Evolutionary conservation across 2,113 vertebrate genomes (phyloP), one percentile per base, ranked within the genome.

Genomic region (Pitta sordida): DNA sequence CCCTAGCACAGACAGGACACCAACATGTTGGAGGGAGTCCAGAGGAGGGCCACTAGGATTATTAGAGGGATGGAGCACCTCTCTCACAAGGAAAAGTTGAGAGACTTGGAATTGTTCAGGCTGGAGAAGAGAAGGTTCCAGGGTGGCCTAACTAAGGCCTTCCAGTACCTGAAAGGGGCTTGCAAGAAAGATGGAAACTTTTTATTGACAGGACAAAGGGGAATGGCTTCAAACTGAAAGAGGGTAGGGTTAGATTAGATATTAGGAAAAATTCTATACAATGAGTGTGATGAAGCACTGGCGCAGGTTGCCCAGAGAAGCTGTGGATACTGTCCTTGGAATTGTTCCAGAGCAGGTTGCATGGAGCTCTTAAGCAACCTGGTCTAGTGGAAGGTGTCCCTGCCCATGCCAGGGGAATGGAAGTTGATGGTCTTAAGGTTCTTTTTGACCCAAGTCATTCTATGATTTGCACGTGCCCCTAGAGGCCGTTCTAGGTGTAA

Each of bases 181-280:
- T 74, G 34, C 24, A 75, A 29, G 11, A 75, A 67, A 46, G 37
- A 34, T 17, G 11, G n/a, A 53, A 46, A 39, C 11, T 39, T 74
- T 52, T 74, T 46, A 13, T 23, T 65, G 43, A 27, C 19, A 58
- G 22, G 6, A 51, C 9, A 16, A n/a, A 44, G 15, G 2, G 6
- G 3, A n/a, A 67, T 37, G 10, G 2, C 15, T 67, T 81, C 27
- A 58, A 37, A 81, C 15, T 0, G 0, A 44, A 37, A 58, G 9
- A n/a, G 2, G 19, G 10, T 46, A 30, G n/a, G n/a, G 21, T 74
- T 29, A 34, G 29, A 46, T 53, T 53, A 82, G n/a, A 34, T 30
- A 39, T 4, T 34, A 75, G 39, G 29, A 46, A 74, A 10, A 59
- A 17, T 9, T n/a, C 15, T 24, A 65, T 44, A 20, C 15, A 5